Evolutionary conservation across 2,797 vertebrate species (phyloP).

Genomic region (Sebastes hubbsi): DNA sequence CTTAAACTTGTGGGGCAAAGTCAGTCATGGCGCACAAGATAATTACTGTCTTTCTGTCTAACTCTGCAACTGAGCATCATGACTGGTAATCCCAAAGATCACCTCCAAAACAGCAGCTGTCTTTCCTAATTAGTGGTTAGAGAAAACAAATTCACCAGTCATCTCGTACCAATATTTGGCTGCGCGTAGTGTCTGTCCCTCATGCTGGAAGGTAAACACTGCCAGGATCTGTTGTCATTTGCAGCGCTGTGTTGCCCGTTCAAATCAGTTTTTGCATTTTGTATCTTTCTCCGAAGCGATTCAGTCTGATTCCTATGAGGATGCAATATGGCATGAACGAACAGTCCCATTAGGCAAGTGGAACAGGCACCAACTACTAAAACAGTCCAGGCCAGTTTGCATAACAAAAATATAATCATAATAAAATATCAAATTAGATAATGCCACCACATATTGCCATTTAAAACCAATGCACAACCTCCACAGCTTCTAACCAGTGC

Average conservation of each 20-base stretch:
- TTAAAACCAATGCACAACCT: background rate
- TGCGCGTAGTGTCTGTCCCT: background rate
- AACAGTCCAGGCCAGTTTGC: constrained; percentile 11
- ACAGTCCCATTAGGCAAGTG: constrained; percentile 3
- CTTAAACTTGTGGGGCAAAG: background rate
- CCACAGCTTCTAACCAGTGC: background rate
- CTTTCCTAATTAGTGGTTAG: constrained; percentile 20
- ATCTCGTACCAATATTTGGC: constrained; percentile 8
- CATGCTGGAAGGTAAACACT: constrained; percentile 1
- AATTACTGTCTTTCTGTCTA: background rate
- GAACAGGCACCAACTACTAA: background rate
- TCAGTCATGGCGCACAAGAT: background rate
- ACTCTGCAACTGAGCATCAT: background rate
- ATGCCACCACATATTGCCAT: background rate
- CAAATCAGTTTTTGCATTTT: constrained; percentile 14
- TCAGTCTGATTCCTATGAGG: constrained; percentile 5
- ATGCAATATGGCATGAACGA: constrained; percentile 4
- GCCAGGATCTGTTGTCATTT: constrained; percentile 8
- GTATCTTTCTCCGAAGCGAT: background rate
- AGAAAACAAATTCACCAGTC: constrained; percentile 4
- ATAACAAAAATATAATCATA: background rate
- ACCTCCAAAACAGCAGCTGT: constrained; percentile 17
- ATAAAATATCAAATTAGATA: background rate
- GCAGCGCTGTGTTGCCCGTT: background rate
- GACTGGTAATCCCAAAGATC: constrained; percentile 9